Evolutionary conservation across 2,888 invertebrate species (phyloP), one percentile per base, ranked within the genome.

Genomic region (Eristalinus sepulchralis): DNA sequence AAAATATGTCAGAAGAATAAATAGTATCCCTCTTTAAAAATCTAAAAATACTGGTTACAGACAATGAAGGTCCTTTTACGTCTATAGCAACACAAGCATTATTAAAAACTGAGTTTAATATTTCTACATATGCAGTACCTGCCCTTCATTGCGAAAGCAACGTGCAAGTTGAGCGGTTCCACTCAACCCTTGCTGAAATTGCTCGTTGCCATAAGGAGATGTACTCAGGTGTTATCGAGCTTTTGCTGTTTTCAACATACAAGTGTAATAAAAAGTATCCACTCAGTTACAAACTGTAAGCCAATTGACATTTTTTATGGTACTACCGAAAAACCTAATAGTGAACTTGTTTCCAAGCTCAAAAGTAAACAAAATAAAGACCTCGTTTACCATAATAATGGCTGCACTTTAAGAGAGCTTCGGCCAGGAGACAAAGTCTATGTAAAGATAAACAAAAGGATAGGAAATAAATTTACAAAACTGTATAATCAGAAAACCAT

Each of bases 141-240:
- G 34, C 34, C 27, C 70, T 77, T 33, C 68, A 77, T 34, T 62
- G 77, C 34, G 34, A 68, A 53, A 62, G 53, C n/a, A 77, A 77
- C 5, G 63, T 68, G n/a, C 77, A 68, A 47, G 62, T 68, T 3
- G 55, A 77, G 57, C 62, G 68, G 39, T 77, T 77, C 55, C 60
- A 67, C 13, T 67, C 24, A 11, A 75, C 75, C n/a, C 66, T 75
- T 31, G 59, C 75, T 13, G 60, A 70, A 60, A 71, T 71, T 20
- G 53, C 11, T 27, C 17, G 10, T 1, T 27, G 27, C 27, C 2
- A 5, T 5, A 72, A 63, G n/a, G 31, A 22, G 11, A 39, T 4
- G 20, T 33, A n/a, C 39, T 33, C 39, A 20, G 59, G 57, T 59
- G 10, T 53, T 53, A 9, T 34, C 10, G 34, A 34, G 31, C 31